Evolutionary conservation across 2,113 vertebrate genomes (phyloP).

Genomic region (Neoarius graeffei): DNA sequence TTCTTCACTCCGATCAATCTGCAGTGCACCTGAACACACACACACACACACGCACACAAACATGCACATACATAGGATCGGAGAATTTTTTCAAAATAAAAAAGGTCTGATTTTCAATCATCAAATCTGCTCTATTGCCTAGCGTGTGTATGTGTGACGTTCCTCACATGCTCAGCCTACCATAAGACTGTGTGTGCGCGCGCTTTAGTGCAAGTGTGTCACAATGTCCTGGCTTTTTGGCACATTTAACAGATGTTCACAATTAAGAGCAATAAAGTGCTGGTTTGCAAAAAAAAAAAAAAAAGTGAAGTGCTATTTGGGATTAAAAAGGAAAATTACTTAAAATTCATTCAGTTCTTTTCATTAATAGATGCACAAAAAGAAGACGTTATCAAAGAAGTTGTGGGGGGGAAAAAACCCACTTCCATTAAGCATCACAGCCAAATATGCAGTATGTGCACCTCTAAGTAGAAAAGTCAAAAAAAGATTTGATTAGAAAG

Average conservation of each 20-base stretch:
- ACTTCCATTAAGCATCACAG: background rate
- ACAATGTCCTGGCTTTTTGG: background rate
- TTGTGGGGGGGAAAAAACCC: background rate
- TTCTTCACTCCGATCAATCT: conserved; percentile 98
- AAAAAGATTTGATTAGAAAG: background rate
- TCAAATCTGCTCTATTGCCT: background rate
- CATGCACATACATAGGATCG: conserved; percentile 22
- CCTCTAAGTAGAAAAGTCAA: background rate
- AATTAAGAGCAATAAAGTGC: background rate
- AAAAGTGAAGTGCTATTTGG: background rate
- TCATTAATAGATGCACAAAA: background rate
- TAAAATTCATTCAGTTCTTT: background rate
- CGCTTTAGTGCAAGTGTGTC: background rate
- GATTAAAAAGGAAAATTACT: background rate
- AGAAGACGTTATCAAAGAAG: conserved; percentile 1
- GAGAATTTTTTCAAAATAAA: background rate
- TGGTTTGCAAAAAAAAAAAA: background rate
- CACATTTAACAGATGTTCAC: background rate
- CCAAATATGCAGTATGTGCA: background rate
- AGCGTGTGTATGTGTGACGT: too few species aligned
- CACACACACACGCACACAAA: conserved; percentile 34
- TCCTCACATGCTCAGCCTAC: background rate
- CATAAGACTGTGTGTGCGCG: background rate
- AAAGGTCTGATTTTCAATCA: background rate
- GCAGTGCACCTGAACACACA: conserved; percentile 86